Conservation (phyloP, 1,140 invertebrate species). For the Nilaparvata lugens region DNA sequence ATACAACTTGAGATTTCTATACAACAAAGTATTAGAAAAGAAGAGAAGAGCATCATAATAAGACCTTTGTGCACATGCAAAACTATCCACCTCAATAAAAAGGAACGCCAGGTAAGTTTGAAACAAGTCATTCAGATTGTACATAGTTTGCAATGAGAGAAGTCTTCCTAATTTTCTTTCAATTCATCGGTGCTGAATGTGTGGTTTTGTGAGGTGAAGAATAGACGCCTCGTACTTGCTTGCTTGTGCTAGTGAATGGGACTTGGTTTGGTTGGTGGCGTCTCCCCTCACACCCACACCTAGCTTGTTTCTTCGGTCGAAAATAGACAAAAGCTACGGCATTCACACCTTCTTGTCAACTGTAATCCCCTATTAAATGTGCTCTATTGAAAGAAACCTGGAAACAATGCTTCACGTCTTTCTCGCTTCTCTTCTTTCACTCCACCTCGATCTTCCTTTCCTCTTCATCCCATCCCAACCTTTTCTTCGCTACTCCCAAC, state of each 20-base stretch:
- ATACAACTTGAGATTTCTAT: neutral
- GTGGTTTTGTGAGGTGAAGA: neutral
- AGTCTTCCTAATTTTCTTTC: constrained; percentile 16
- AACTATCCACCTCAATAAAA: constrained; percentile 15
- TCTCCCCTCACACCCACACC: neutral
- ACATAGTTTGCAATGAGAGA: constrained; percentile 9
- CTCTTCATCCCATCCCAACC: too few relatives aligned
- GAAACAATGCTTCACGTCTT: too few relatives aligned
- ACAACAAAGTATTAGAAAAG: too few relatives aligned
- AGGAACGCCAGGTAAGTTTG: constrained; percentile 1
- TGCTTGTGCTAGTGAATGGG: neutral
- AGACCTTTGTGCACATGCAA: constrained; percentile 18
- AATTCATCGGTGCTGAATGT: neutral
- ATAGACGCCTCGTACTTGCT: neutral
- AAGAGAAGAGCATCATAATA: constrained; percentile 13
- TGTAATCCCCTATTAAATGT: constrained; percentile 1
- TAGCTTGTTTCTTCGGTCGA: neutral
- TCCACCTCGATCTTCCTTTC: too few relatives aligned
- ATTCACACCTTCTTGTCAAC: constrained; percentile 3
- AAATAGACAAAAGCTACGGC: neutral
- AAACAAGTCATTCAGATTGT: constrained; percentile 8
- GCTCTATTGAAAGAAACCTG: neutral
- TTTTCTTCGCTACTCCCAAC: too few relatives aligned
- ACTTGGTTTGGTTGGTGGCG: too few relatives aligned
- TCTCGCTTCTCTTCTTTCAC: too few relatives aligned